Percentiles rank a stretch among this genome's conserved stretches.
Conservation (phyloP, 2,888 invertebrate genomes). For the Drosophila parthenogenetica region DNA sequence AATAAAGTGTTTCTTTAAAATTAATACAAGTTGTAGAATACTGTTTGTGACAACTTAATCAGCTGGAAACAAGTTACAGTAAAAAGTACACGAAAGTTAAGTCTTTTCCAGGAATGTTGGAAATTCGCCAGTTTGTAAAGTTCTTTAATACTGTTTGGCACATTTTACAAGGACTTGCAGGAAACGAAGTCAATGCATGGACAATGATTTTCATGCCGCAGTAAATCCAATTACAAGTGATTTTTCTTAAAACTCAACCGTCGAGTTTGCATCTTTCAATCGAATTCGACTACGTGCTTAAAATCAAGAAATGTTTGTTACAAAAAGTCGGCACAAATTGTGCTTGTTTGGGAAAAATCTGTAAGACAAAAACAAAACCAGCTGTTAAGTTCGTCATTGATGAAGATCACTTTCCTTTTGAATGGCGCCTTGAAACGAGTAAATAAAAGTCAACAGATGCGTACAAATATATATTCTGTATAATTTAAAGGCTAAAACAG, state of each 20-base stretch:
- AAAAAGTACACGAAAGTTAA: not conserved
- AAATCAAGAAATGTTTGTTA: constrained; percentile 8
- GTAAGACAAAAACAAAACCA: constrained; percentile 10
- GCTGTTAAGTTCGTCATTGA: constrained; percentile 15
- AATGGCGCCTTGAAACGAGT: constrained; percentile 7
- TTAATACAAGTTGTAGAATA: too few species aligned
- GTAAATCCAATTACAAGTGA: constrained; percentile 13
- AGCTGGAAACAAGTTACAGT: not conserved
- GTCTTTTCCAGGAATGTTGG: not conserved
- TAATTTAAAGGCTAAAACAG: constrained; percentile 14
- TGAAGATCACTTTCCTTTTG: constrained; percentile 14
- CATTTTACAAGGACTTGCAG: not conserved
- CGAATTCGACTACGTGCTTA: constrained; percentile 23
- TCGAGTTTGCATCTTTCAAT: constrained; percentile 5
- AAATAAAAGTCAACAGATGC: constrained; percentile 7
- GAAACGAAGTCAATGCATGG: not conserved
- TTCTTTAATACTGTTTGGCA: not conserved
- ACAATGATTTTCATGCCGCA: not conserved
- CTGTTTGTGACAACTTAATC: too few species aligned
- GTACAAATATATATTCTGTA: constrained; percentile 10
- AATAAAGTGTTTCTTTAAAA: too few species aligned
- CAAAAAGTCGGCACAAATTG: constrained; percentile 8
- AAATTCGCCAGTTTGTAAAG: not conserved
- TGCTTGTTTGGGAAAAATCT: constrained; percentile 7
- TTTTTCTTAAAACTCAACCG: constrained; percentile 17